Percentiles rank a stretch among this genome's conserved stretches.
Conservation (phyloP, 1,140 invertebrate genomes). For the roundworm (Caenorhabditis elegans) region DNA sequence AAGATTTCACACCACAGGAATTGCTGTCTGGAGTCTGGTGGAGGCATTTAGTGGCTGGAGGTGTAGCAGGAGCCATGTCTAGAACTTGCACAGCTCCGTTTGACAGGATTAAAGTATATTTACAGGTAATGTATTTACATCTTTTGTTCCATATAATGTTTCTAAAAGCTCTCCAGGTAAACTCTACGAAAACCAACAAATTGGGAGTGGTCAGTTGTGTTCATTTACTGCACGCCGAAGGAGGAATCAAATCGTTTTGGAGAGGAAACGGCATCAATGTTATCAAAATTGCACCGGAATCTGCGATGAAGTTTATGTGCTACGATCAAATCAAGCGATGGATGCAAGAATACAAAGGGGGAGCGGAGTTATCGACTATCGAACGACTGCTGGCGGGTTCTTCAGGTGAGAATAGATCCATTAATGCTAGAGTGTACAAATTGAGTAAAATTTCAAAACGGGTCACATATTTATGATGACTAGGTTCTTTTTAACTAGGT, state of each 20-base stretch:
- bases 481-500: too few relatives aligned
- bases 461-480: too few relatives aligned
- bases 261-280: constrained; percentile 97
- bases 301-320: constrained; percentile 93
- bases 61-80: constrained; percentile 89
- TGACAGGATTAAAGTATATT: constrained; percentile 93
- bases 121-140: constrained; percentile 76
- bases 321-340: constrained; percentile 90
- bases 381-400: constrained; percentile 80
- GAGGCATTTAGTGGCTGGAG: constrained; percentile 92
- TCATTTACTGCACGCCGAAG: constrained; percentile 73
- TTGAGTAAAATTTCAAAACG: too few relatives aligned
- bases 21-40: constrained; percentile 76
- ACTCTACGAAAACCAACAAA: constrained; percentile 65
- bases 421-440: too few relatives aligned
- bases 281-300: constrained; percentile 95
- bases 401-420: constrained; percentile 44
- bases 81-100: constrained; percentile 93
- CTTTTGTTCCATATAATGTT: background rate
- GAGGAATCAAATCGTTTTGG: constrained; percentile 86
- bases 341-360: constrained; percentile 74
- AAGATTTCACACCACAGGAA: constrained; percentile 93
- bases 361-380: constrained; percentile 78
- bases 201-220: constrained; percentile 70
- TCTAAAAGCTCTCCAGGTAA: too few relatives aligned